These are phyloP conservation scores for Gobio occitaniae DNA, from an alignment of 2,797 vertebrate species.

Conservation along the genomic window DNA sequence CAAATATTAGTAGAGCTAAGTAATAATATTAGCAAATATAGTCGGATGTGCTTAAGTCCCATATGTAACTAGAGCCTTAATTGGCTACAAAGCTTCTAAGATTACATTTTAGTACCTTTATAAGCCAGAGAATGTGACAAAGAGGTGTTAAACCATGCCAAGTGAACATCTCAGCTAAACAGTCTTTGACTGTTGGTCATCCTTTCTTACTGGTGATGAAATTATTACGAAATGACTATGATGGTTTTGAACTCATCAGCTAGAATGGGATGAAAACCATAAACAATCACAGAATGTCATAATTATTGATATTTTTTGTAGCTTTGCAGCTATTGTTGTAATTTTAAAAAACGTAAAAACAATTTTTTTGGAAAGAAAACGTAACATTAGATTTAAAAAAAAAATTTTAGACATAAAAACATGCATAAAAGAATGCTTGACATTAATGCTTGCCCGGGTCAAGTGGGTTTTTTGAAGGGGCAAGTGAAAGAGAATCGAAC, in stretches of 20 bases:
- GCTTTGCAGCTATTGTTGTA: not conserved
- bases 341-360: too few species aligned
- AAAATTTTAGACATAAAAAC: too few species aligned
- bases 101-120: slow-evolving; percentile 55
- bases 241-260: too few species aligned
- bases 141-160: not conserved
- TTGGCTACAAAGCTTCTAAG: slow-evolving; percentile 57
- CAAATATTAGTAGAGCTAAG: slow-evolving; percentile 65
- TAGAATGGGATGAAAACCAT: not conserved
- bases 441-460: too few species aligned
- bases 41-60: slow-evolving; percentile 49
- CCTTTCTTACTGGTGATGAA: not conserved
- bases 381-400: too few species aligned
- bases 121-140: slow-evolving; percentile 24
- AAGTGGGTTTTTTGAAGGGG: too few species aligned
- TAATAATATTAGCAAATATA: slow-evolving; percentile 63
- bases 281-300: not conserved
- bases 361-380: too few species aligned
- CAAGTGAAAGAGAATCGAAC: too few species aligned
- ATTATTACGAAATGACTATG: not conserved
- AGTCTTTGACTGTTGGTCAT: not conserved
- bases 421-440: too few species aligned
- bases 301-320: not conserved
- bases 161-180: not conserved
- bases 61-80: slow-evolving; percentile 53